A percentile compares a stretch with the other conserved stretches of the same genome.
Conservation (phyloP, 2,888 invertebrate genomes). For the Chrysolina americana region DNA sequence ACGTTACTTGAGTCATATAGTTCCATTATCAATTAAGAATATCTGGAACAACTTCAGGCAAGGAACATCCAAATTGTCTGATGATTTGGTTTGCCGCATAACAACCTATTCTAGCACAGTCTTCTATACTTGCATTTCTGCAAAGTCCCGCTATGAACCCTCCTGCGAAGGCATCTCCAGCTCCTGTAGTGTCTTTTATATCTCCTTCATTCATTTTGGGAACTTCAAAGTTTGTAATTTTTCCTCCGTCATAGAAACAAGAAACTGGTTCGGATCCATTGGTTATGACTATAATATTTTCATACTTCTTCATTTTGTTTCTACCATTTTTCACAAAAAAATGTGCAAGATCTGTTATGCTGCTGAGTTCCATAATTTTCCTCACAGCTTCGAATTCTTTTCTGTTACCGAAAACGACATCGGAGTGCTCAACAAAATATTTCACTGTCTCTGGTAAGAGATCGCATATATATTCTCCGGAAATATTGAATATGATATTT, state of each 20-base stretch:
- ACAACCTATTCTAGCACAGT: constrained; percentile 70
- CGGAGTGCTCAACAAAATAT: constrained; percentile 69
- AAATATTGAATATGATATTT: constrained; percentile 72
- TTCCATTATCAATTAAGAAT: not conserved
- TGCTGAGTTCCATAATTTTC: constrained; percentile 59
- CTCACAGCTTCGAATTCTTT: constrained; percentile 71
- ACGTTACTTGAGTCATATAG: no score
- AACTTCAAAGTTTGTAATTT: constrained; percentile 59
- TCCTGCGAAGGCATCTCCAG: constrained; percentile 75
- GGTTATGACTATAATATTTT: constrained; percentile 76
- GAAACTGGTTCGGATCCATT: constrained; percentile 74
- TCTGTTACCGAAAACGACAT: constrained; percentile 74
- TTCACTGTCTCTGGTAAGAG: constrained; percentile 66
- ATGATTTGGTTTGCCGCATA: constrained; percentile 70
- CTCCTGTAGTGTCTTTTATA: constrained; percentile 74
- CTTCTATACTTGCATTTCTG: constrained; percentile 64
- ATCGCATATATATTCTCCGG: constrained; percentile 72
- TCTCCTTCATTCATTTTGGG: constrained; percentile 65
- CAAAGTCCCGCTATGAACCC: constrained; percentile 73
- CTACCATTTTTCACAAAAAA: constrained; percentile 40
- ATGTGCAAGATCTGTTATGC: constrained; percentile 43
- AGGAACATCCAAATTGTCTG: constrained; percentile 70
- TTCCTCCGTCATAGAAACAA: constrained; percentile 64
- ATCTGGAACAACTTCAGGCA: constrained; percentile 61
- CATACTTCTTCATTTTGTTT: constrained; percentile 49